Percentiles rank a stretch among this genome's conserved stretches.
phyloP scores from a whole-genome alignment of 64 coral and sea anemone species.

The Astreopora myriophthalma region DNA sequence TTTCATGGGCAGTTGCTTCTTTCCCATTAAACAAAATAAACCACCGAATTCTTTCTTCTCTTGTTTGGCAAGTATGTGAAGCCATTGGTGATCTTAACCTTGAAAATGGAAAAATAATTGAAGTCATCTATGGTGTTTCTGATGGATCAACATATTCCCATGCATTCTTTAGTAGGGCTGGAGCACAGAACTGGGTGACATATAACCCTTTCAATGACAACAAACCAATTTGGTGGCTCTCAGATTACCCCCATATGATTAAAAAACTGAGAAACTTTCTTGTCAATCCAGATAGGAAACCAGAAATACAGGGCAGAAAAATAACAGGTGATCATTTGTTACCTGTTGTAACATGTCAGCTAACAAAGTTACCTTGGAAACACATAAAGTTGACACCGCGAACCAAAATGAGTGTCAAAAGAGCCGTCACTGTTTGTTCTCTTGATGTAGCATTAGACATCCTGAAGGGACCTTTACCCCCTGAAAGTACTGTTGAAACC shows the following conservation, averaged over 20 bases:
- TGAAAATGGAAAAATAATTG: not conserved
- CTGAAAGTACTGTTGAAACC: conserved; percentile 42
- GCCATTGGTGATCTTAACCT: not conserved
- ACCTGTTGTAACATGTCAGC: conserved; percentile 1
- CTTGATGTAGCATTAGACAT: conserved; percentile 50
- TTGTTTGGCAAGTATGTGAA: conserved; percentile 36
- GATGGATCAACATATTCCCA: not conserved
- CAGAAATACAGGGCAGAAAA: not conserved
- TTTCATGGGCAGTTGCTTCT: not conserved
- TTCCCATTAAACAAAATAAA: conserved; percentile 1
- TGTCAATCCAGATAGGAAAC: not conserved
- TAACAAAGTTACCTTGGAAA: conserved; percentile 26
- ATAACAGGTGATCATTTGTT: not conserved
- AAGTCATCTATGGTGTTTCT: conserved; percentile 62
- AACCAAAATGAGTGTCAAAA: conserved; percentile 64
- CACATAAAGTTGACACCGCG: conserved; percentile 9
- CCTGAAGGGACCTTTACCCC: conserved; percentile 15
- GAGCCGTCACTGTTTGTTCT: conserved; percentile 40
- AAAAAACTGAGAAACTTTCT: not conserved
- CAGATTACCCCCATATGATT: not conserved
- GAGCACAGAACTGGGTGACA: conserved; percentile 28
- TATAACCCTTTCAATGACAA: conserved; percentile 24
- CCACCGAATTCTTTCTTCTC: not conserved
- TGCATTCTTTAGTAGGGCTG: too few species aligned
- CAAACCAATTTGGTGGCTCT: too few species aligned